Conservation (phyloP, 2,113 vertebrate species). For the Hyperopisus bebe region DNA sequence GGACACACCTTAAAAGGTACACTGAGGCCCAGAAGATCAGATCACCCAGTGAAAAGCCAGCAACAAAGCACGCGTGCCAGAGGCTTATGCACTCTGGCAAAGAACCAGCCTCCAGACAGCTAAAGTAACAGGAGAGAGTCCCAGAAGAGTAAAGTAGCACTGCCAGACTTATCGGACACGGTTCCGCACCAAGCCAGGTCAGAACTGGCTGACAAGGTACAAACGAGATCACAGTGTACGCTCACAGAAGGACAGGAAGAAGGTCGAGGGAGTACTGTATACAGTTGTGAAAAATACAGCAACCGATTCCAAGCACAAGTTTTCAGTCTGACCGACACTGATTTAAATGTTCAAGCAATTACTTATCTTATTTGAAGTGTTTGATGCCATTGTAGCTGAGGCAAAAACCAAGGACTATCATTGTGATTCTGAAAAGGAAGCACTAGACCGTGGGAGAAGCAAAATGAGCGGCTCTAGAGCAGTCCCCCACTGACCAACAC, state of each 20-base stretch:
- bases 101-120: not conserved
- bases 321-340: not conserved
- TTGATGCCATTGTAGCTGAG: not conserved
- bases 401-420: not conserved
- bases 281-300: not conserved
- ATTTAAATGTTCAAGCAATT: not conserved
- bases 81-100: not conserved
- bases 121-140: not conserved
- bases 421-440: not conserved
- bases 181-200: not conserved
- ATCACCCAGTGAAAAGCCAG: not conserved
- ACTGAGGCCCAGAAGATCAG: not conserved
- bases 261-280: not conserved
- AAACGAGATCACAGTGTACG: not conserved
- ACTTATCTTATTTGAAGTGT: not conserved
- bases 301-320: not conserved
- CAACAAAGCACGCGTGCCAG: not conserved
- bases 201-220: not conserved
- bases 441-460: not conserved
- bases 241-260: not conserved
- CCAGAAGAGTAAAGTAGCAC: not conserved
- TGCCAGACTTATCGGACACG: not conserved
- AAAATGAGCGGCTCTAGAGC: not conserved
- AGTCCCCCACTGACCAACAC: not conserved
- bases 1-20: not conserved